A percentile compares a stretch with the other conserved stretches of the same genome.
phyloP scores from a whole-genome alignment of 2,888 invertebrate species.

The Pecten maximus region DNA sequence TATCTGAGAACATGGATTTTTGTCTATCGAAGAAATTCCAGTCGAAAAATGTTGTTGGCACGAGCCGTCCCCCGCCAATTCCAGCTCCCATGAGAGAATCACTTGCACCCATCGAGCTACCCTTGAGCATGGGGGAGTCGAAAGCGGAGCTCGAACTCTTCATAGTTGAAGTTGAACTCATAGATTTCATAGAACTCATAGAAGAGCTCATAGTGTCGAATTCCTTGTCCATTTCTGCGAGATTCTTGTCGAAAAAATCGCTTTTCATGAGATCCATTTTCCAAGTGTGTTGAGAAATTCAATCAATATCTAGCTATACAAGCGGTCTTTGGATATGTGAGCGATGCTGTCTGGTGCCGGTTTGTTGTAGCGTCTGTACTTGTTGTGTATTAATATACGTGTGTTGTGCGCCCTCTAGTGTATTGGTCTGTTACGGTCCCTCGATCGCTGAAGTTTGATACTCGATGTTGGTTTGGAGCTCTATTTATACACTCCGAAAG shows the following conservation, averaged over 20 bases:
- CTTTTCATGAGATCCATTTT: constrained; percentile 5
- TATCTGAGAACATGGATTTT: constrained; percentile 51
- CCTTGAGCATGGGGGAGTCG: background rate
- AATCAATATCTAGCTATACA: background rate
- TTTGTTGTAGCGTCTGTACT: background rate
- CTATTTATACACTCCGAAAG: background rate
- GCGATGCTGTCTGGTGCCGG: background rate
- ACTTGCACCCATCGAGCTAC: background rate
- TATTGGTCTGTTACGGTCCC: background rate
- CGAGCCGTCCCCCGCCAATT: constrained; percentile 40
- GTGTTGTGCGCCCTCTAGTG: background rate
- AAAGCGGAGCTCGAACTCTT: background rate
- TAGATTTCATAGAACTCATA: background rate
- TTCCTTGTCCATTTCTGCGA: background rate
- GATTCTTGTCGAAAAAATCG: background rate
- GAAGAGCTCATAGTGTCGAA: background rate
- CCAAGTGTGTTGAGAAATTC: background rate
- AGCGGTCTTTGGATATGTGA: background rate
- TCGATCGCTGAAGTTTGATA: background rate
- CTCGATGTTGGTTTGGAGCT: background rate
- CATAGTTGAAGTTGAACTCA: background rate
- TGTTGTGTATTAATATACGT: background rate
- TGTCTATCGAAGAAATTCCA: constrained; percentile 56
- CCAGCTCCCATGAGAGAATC: constrained; percentile 16
- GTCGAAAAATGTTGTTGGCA: constrained; percentile 49